Base-by-base conservation (phyloP, 2,888 invertebrate genomes). In the Geophilus truncorum region DNA sequence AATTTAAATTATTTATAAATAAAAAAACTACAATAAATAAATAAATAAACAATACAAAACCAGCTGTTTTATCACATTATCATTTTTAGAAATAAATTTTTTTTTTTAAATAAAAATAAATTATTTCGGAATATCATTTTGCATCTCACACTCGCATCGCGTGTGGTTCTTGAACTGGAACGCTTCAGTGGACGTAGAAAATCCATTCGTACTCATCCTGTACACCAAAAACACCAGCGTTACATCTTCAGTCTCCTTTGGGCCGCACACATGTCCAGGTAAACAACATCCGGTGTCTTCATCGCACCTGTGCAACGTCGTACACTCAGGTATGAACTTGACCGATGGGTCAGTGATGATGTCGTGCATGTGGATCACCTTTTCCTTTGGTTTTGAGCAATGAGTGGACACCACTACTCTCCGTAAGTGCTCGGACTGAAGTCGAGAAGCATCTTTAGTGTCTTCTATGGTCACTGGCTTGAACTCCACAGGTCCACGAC, bases 241-340 rank as follows among this genome's bases (percentile, higher is more conserved):
- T 3, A 80, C 80, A 1, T 30, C 70, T 23, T 80, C 21, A n/a
- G 21, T 18, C 10, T 10, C 75, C 75, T 10, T 9, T 1, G 80
- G 30, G 9, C 30, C 75, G 25, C 80, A 80, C 7, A 18, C 12
- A 15, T 80, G 12, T 25, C 80, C 92, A 82, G 90, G 90, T 83
- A 89, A 88, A 86, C 96, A 97, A 88, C 96, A 97, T 80, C 96
- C 96, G 23, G 94, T 92, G 87, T 94, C 94, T 84, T 94, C 93
- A 12, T 93, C 92, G 87, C 96, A 97, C 82, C 94, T 91, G 86
- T 96, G 93, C 80, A 97, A 88, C 79, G 93, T 91, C 21, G 95
- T 95, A 86, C 95, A 96, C 78, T 93, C 92, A 0, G 97, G 96
- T 85, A 92, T 89, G 88, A 94, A 96, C 21, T 90, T 90, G 84